Percentiles rank a stretch among this genome's conserved stretches.
Conservation (phyloP, 2,113 vertebrate species). For the Bubo bubo region DNA sequence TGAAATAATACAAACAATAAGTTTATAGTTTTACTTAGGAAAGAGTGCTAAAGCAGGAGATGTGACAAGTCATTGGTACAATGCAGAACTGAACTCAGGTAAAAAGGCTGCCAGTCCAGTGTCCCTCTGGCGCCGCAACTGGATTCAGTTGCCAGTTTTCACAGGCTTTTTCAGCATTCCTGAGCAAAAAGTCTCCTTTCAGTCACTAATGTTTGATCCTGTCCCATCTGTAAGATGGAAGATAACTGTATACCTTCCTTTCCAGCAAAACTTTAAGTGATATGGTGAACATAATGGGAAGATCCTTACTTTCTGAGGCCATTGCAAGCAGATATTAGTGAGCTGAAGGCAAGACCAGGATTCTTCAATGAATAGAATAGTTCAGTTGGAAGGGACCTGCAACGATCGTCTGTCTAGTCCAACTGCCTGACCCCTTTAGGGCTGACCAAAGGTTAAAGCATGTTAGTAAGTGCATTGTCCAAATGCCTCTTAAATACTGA, state of each 20-base stretch:
- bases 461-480: not conserved
- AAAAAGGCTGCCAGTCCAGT: not conserved
- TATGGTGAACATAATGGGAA: not conserved
- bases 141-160: not conserved
- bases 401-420: not conserved
- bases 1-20: not conserved
- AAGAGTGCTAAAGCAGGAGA: not conserved
- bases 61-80: not conserved
- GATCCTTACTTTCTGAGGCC: not conserved
- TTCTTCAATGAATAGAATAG: not conserved
- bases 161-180: not conserved
- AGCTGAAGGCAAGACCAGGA: not conserved
- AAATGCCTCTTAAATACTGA: not conserved
- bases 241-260: not conserved
- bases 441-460: not conserved
- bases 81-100: not conserved
- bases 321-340: not conserved
- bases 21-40: not conserved
- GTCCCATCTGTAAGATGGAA: not conserved
- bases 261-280: not conserved
- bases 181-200: not conserved
- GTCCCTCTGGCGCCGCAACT: not conserved
- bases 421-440: not conserved
- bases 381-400: not conserved
- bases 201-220: not conserved